Conservation (phyloP, 2,888 invertebrate genomes). For the Phrixothrix hirtus region DNA sequence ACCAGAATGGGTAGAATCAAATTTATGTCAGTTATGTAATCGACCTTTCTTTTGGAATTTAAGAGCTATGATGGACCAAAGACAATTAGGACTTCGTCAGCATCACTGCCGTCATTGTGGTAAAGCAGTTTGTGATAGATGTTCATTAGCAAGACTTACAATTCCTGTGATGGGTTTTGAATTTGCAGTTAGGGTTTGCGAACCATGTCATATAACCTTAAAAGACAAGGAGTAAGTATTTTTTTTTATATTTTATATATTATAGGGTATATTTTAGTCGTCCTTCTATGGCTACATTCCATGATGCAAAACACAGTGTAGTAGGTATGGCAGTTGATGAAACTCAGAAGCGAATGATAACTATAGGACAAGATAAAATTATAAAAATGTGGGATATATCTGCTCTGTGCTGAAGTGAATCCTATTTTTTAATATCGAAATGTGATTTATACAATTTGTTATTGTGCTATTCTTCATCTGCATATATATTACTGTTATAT, state of each 20-base stretch:
- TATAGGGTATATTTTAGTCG: slow-evolving; percentile 63
- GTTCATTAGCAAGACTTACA: slow-evolving; percentile 84
- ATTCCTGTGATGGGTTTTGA: slow-evolving; percentile 98
- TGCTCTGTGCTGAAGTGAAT: slow-evolving; percentile 55
- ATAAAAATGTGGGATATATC: slow-evolving; percentile 92
- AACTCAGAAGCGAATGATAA: slow-evolving; percentile 82
- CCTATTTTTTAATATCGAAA: slow-evolving; percentile 41
- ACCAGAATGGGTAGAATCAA: slow-evolving; percentile 93
- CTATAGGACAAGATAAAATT: slow-evolving; percentile 92
- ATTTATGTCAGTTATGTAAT: slow-evolving; percentile 91
- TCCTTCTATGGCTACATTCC: slow-evolving; percentile 90
- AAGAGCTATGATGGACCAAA: slow-evolving; percentile 96
- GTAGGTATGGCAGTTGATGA: slow-evolving; percentile 89
- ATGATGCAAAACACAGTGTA: slow-evolving; percentile 92
- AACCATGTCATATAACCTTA: slow-evolving; percentile 82
- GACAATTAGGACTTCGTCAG: slow-evolving; percentile 87
- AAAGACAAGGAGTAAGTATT: slow-evolving; percentile 82
- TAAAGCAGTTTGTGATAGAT: slow-evolving; percentile 91
- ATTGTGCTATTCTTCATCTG: slow-evolving; percentile 49
- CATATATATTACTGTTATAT: slow-evolving; percentile 47
- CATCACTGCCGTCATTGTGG: slow-evolving; percentile 95
- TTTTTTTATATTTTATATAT: slow-evolving; percentile 8
- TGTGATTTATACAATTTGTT: slow-evolving; percentile 50
- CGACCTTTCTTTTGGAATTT: slow-evolving; percentile 99
- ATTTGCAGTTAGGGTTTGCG: slow-evolving; percentile 94